Evolutionary conservation across 2,888 invertebrate species (phyloP), one percentile per base, ranked within the genome.

Genomic region (Ornithoptera priamus): DNA sequence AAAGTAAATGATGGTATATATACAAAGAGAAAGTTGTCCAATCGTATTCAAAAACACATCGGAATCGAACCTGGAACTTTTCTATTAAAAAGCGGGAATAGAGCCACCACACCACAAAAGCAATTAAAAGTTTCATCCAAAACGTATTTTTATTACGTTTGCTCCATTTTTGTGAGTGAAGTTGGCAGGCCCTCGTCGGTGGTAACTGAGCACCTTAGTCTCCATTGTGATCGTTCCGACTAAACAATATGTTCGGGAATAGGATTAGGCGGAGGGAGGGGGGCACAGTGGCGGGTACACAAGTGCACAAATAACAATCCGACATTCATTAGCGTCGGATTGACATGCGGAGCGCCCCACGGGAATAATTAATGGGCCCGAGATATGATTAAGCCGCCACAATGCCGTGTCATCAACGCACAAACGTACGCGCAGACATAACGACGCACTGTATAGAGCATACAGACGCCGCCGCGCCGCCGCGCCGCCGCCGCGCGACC

Each of bases 311-410:
- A 68, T 64, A 68, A 66, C 66, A 70, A 59, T 70, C 63, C 70
- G 71, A 77, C 77, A 82, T 86, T 85, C 81, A 85, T 86, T 83
- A 86, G 77, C 74, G 76, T 75, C 76, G 80, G 81, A 85, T 83
- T 80, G 79, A 73, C 81, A 77, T 75, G 75, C 59, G 50, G 66
- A 79, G 76, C 77, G 78, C 78, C 81, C 81, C 75, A 70, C 69
- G 82, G 79, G 89, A 85, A 89, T 89, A 86, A 89, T 88, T 90
- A 88, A 89, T 86, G 85, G 82, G 81, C 72, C 80, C 81, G 80
- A 83, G 85, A 88, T 89, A 89, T 88, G 86, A 88, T 90, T 89
- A 89, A 83, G 80, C 83, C 75, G 73, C 85, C 87, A 89, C 89
- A 90, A 90, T 88, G 83, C 81, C 66, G 71, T 85, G 87, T 89